These are phyloP conservation scores for Leucozona laternaria DNA, from an alignment of 2,888 invertebrate species.

Conservation along the genomic window DNA sequence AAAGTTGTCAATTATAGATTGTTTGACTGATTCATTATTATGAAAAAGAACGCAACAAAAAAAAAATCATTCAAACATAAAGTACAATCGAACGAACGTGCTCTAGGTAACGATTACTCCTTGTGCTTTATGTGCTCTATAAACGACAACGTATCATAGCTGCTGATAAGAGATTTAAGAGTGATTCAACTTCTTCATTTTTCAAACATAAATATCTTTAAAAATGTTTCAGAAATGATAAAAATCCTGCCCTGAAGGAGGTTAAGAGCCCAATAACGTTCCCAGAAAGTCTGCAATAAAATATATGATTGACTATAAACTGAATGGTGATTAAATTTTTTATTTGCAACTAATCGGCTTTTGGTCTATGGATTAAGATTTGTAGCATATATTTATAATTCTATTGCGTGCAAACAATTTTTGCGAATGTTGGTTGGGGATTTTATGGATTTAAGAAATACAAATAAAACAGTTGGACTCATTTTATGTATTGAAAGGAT, in stretches of 20 bases:
- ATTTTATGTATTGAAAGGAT: background rate
- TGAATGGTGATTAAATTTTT: conserved; percentile 68
- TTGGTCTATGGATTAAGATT: conserved; percentile 30
- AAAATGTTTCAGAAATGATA: conserved; percentile 29
- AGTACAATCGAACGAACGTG: conserved; percentile 7
- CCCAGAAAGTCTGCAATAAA: conserved; percentile 51
- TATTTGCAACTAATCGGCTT: conserved; percentile 68
- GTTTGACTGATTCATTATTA: conserved; percentile 23
- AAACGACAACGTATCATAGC: conserved; percentile 21
- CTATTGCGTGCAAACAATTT: conserved; percentile 56
- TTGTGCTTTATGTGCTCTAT: background rate
- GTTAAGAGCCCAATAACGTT: conserved; percentile 48
- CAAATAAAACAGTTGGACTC: background rate
- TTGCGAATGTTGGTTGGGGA: background rate
- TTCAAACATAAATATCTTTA: background rate
- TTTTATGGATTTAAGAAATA: background rate
- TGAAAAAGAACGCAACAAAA: conserved; percentile 9
- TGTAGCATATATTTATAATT: conserved; percentile 9
- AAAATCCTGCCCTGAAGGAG: conserved; percentile 28
- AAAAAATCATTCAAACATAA: conserved; percentile 27
- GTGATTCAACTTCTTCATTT: conserved; percentile 36
- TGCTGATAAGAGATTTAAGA: conserved; percentile 44
- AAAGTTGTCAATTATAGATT: conserved; percentile 57
- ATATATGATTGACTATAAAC: conserved; percentile 66
- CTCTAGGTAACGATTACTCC: conserved; percentile 42